Evolutionary conservation across 2,113 vertebrate genomes (phyloP), one percentile per base, ranked within the genome.

Genomic region (Australoheros scitulus): DNA sequence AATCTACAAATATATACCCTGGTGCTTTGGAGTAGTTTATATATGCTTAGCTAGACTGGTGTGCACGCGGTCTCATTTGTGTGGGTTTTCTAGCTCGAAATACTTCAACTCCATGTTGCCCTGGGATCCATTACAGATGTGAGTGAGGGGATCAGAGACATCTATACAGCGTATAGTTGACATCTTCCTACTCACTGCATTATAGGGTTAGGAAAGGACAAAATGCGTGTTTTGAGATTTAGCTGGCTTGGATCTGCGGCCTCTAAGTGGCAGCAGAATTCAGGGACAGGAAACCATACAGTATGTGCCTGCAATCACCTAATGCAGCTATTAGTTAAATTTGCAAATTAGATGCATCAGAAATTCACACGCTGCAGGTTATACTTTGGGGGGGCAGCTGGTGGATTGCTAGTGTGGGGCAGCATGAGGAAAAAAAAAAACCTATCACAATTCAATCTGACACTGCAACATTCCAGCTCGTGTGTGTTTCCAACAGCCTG

Each of bases 391-490:
- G 58, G 50, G 50, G 29, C 65, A 29, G 75, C 38, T 63, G 79
- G 14, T 70, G 56, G 34, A 79, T 15, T 87, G 55, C 56, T 78
- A 76, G 32, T 24, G 68, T 38, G 57, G 57, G 68, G 15, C 22
- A 18, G 55, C 43, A 29, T 11, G 32, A 72, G 56, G 24, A 18
- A 24, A 26, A 24, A 74, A 32, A 74, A 32, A 78, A 85, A 84
- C 76, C 50, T 15, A 75, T 82, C 80, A 74, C 76, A 87, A 86
- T 82, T 79, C 88, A 84, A 79, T 82, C 32, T 85, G 83, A 83
- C 75, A 56, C 63, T 52, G 77, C 61, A 64, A 80, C 76, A 85
- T 79, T 79, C 61, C 63, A 26, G 22, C 78, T 81, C 34, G 13
- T 61, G 63, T 47, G 41, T 47, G 9, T 84, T 86, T 80, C 72